Base-by-base conservation (phyloP, 2,797 vertebrate genomes). In the Karalla daura region DNA sequence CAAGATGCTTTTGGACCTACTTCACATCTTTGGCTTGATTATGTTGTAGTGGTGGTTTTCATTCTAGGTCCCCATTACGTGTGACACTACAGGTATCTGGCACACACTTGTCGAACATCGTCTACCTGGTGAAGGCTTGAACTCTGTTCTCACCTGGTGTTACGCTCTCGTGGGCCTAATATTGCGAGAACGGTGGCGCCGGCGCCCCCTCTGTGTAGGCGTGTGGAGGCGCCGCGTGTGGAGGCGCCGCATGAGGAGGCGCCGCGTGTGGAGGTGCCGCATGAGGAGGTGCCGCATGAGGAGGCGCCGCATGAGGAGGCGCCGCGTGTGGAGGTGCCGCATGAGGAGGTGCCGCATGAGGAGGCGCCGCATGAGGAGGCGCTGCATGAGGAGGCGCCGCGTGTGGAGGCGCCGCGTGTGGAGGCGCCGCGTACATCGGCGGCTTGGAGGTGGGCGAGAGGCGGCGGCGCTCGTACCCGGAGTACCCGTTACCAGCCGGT, bases 391-490 rank as follows among this genome's bases (percentile, higher is more conserved):
- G 59, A 95, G 94, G 66, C 95, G 94, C 23, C 95, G 95, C 86
- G 97, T 96, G 2, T 95, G n/a, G n/a, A n/a, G n/a, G n/a, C n/a
- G n/a, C 95, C 86, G 95, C 93, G 78, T 90, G 88, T 45, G 91
- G 94, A 41, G 95, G 92, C 69, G 93, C 66, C 49, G 93, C 81
- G 71, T 97, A 98, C 90, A 95, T 86, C 5, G 95, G 93, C 63
- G 90, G 74, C 83, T 95, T 93, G 76, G 95, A 86, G 81, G 94
- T 84, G 17, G 96, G 95, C 62, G 96, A 96, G 32, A 98, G 92
- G 59, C 95, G 94, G 66, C 95, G 94, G 21, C 95, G 95, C 86
- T 98, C 96, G 2, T 95, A 96, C n/a, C n/a, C n/a, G 60, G 94
- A 88, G 86, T 96, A 97, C 78, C 95, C 95, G 52, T 98, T 97